phyloP scores from a whole-genome alignment of 1,140 invertebrate genomes.

The Drosophila nigrodunni region DNA sequence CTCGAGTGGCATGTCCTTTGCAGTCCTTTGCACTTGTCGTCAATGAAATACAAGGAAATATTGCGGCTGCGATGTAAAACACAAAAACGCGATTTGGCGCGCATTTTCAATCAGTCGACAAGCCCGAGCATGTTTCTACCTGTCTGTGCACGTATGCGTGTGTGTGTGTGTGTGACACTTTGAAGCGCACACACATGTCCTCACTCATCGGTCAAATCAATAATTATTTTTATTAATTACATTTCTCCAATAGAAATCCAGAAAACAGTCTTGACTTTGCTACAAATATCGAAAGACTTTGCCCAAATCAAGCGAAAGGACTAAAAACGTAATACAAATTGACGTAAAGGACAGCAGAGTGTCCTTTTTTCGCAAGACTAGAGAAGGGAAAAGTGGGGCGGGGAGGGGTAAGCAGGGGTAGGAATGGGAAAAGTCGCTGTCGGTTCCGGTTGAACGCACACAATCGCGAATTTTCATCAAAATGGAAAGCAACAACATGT shows the following conservation, averaged over 20 bases:
- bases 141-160: background rate
- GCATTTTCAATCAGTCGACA: conserved; percentile 37
- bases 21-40: conserved; percentile 59
- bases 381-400: conserved; percentile 37
- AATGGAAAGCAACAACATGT: conserved; percentile 64
- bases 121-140: background rate
- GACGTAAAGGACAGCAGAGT: background rate
- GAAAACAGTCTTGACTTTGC: conserved; percentile 20
- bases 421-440: conserved; percentile 35
- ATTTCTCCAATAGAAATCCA: background rate
- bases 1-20: conserved; percentile 70
- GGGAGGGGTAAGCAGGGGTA: too few relatives aligned
- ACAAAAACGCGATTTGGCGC: conserved; percentile 78
- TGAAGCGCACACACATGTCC: background rate
- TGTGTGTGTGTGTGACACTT: conserved; percentile 7
- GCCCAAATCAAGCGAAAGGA: background rate
- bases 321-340: background rate
- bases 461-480: conserved; percentile 76
- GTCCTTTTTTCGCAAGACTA: conserved; percentile 10
- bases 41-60: conserved; percentile 44
- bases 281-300: conserved; percentile 24
- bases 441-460: conserved; percentile 74
- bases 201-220: background rate
- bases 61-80: conserved; percentile 60
- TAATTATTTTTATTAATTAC: conserved; percentile 1